Percentiles rank a stretch among this genome's conserved stretches.
Evolutionary conservation across 2,113 vertebrate genomes (phyloP).

Genomic region (Erpornis zantholeuca): DNA sequence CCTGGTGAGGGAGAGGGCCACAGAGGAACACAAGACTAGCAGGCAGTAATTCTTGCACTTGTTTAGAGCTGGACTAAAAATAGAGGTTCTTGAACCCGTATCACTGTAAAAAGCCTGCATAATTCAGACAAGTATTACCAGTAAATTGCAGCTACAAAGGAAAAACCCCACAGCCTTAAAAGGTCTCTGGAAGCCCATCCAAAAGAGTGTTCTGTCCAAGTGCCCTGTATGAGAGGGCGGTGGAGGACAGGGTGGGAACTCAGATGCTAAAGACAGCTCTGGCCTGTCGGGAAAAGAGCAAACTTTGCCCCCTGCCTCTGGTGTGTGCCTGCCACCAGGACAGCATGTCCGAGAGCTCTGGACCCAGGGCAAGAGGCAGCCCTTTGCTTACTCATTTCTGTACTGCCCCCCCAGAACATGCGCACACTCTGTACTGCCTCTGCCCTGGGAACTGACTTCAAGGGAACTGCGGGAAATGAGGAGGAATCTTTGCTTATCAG

Average conservation of each 20-base stretch:
- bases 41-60: not conserved
- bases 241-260: not conserved
- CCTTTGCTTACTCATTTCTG: not conserved
- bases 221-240: fast-evolving
- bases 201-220: not conserved
- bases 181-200: slow-evolving; percentile 21
- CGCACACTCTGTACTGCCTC: not conserved
- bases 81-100: not conserved
- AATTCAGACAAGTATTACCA: slow-evolving; percentile 26
- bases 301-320: not conserved
- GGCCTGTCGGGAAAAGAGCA: not conserved
- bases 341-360: not conserved
- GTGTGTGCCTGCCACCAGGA: not conserved
- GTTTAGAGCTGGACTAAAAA: slow-evolving; percentile 37
- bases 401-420: not conserved
- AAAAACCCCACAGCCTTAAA: slow-evolving; percentile 5
- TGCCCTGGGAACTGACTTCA: not conserved
- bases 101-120: not conserved
- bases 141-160: slow-evolving; percentile 2
- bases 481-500: not conserved
- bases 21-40: not conserved
- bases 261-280: not conserved
- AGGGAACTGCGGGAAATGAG: not conserved
- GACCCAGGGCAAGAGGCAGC: not conserved
- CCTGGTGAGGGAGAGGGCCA: not conserved